These are phyloP conservation scores for Tanypteryx hageni DNA, from an alignment of 2,888 invertebrate species.

Conservation along the genomic window DNA sequence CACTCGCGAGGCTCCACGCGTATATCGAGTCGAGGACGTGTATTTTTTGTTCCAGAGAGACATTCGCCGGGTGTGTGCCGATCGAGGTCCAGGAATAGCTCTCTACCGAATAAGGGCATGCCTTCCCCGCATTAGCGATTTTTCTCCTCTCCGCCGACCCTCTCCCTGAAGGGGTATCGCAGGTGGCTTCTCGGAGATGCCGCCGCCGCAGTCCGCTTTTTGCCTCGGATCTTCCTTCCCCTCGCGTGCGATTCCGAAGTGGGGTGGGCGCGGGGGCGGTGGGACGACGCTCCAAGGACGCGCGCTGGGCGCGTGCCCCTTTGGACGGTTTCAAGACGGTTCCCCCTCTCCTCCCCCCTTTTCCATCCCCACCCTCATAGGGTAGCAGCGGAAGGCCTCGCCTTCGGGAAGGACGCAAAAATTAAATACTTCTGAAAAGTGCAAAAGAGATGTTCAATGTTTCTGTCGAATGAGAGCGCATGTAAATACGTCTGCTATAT, in stretches of 20 bases:
- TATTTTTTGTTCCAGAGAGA: slow-evolving; percentile 9
- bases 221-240: background rate
- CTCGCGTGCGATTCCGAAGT: background rate
- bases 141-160: background rate
- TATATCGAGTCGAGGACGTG: background rate
- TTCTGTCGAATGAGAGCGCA: too few relatives aligned
- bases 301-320: slow-evolving; percentile 50
- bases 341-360: background rate
- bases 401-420: too few relatives aligned
- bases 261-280: background rate
- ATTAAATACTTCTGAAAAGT: too few relatives aligned
- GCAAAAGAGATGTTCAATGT: too few relatives aligned
- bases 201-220: background rate
- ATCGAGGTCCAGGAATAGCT: slow-evolving; percentile 19
- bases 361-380: background rate
- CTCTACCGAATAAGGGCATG: background rate
- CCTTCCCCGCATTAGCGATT: background rate
- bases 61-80: slow-evolving; percentile 1
- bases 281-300: slow-evolving; percentile 54
- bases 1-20: background rate
- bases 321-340: background rate
- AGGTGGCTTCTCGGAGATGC: background rate
- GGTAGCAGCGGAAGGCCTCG: too few relatives aligned
- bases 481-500: too few relatives aligned
- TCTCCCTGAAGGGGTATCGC: background rate